Evolutionary conservation across 1,140 invertebrate species (phyloP), one percentile per base, ranked within the genome.

Genomic region (Vanessa tameamea): DNA sequence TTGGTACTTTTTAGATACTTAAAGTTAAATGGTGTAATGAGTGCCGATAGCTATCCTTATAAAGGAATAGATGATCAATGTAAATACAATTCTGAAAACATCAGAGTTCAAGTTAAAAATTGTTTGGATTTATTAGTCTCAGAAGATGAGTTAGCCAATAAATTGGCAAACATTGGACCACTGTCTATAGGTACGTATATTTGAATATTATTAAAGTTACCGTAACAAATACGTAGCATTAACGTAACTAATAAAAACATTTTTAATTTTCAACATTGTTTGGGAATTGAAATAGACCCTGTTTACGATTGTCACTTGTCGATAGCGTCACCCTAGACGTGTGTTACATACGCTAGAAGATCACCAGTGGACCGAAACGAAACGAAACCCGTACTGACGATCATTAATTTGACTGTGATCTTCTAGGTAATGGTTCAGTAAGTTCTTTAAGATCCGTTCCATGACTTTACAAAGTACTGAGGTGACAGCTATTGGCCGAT

Each of bases 1-100:
- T 12, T 14, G 11, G 15, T 15, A n/a, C 3, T 15, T 72, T 69
- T 5, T 20, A 73, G 67, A 15, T 77, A 77, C 47, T 47, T 69
- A 48, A 59, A 64, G 14, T 3, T n/a, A 1, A 37, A 74, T 7
- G 76, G 76, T 6, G 31, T 72, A 7, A 64, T 74, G 23, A n/a
- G 23, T 16, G 64, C 68, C 26, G 43, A 73, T 7, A 68, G 48
- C 12, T 78, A 78, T 65, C 64, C 64, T 13, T 78, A 78, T 13
- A 13, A 26, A 47, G 68, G 2, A 9, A 6, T 0, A 15, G 14
- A 59, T 26, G 20, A 11, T 1, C 11, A 12, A 3, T 77, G 76
- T 57, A 31, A 48, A 67, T 71, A 50, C 37, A 48, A 77, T 55
- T 16, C 43, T 1, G 43, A 31, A 16, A 74, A 71, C 37, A 72